Evolutionary conservation across 2,113 vertebrate genomes (phyloP).

Genomic region (Tichodroma muraria): DNA sequence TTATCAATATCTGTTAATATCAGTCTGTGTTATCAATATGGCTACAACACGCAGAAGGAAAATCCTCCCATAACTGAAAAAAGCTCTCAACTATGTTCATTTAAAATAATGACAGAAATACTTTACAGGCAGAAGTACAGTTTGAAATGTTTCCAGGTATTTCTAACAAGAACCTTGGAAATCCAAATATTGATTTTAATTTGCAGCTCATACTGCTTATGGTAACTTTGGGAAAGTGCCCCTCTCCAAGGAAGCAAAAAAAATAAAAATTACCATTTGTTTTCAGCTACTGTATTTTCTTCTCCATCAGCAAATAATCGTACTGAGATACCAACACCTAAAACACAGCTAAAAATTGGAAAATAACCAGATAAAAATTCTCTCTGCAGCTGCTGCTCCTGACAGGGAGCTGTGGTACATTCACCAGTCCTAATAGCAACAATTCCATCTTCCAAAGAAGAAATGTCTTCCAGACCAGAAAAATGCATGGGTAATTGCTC

Average conservation of each 20-base stretch:
- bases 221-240: neutral
- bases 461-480: neutral
- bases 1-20: neutral
- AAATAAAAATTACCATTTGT: neutral
- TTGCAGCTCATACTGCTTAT: neutral
- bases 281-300: neutral
- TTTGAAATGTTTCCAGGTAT: neutral
- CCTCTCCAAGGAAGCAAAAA: neutral
- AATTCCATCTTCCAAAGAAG: neutral
- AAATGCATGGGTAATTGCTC: neutral
- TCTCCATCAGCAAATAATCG: neutral
- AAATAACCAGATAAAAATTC: neutral
- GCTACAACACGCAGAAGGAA: neutral
- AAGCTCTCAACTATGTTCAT: rapidly evolving
- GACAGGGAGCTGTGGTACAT: neutral
- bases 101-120: neutral
- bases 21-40: neutral
- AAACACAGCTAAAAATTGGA: neutral
- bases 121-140: neutral
- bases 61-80: neutral
- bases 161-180: neutral
- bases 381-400: neutral
- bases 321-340: neutral
- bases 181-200: neutral
- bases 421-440: neutral